Evolutionary conservation across 2,797 vertebrate species (phyloP), one percentile per base, ranked within the genome.

Genomic region (Gymnoscopelus braueri): DNA sequence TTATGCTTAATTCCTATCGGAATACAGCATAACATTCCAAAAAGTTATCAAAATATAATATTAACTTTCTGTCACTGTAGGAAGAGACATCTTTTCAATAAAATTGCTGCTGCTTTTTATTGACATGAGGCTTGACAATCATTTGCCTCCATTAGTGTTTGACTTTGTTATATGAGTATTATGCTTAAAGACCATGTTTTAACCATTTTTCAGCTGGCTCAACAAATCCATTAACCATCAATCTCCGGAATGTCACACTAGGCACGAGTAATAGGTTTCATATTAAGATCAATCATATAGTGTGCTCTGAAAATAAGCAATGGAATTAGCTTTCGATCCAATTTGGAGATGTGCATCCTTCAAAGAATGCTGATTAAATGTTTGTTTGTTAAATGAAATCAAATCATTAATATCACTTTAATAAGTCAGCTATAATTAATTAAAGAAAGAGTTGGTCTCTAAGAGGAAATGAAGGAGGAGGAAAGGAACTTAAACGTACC

Each of bases 351-450:
- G 55, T 65, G 11, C 32, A 71, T 80, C 55, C 52, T n/a, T 26
- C 67, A 77, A 56, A 75, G 56, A 59, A 76, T 47, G 8, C 10
- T 48, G 44, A 15, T 60, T 73, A 65, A 64, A 58, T 26, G 12
- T 49, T 60, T 35, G 50, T 63, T 69, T 64, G 35, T 73, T 66
- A 3, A 61, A 53, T 29, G 74, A n/a, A n/a, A n/a, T n/a, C n/a
- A 48, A 52, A 74, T 78, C 50, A 63, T 10, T 24, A 23, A 60
- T 67, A 70, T 72, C 74, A 49, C n/a, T n/a, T n/a, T n/a, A n/a
- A n/a, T n/a, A n/a, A n/a, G n/a, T n/a, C n/a, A n/a, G n/a, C 26
- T 26, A 84, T 83, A 71, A 57, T 56, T 84, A 53, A 81, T 88
- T 69, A 56, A 19, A 75, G 24, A 65, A 69, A 65, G 60, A 60